A percentile compares a stretch with the other conserved stretches of the same genome.
These are phyloP conservation scores for Polyommatus iphigenia DNA, from an alignment of 2,888 invertebrate species.

Conservation along the genomic window DNA sequence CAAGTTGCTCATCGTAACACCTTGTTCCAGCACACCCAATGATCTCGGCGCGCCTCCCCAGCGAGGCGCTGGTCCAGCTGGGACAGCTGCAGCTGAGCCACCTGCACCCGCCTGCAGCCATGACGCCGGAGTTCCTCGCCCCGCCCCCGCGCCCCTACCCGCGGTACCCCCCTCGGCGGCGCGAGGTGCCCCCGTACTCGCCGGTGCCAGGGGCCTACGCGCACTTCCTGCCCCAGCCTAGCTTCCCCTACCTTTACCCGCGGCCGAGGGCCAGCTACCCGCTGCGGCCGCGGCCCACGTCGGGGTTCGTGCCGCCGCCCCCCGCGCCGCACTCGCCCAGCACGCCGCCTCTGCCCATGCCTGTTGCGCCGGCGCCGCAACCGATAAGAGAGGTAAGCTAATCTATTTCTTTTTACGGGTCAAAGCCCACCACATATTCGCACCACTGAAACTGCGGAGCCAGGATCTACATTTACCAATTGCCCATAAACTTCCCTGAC, in stretches of 20 bases:
- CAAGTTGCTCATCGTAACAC: background rate
- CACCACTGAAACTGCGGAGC: no score
- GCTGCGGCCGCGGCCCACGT: slow-evolving; percentile 64
- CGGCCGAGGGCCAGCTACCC: slow-evolving; percentile 53
- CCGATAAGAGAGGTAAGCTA: slow-evolving; percentile 64
- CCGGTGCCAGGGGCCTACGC: slow-evolving; percentile 66
- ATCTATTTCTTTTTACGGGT: background rate
- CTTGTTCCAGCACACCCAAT: slow-evolving; percentile 79
- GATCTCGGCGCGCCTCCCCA: slow-evolving; percentile 84
- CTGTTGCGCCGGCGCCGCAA: slow-evolving; percentile 60
- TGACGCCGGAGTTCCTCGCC: slow-evolving; percentile 83
- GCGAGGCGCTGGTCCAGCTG: slow-evolving; percentile 82
- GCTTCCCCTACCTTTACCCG: slow-evolving; percentile 66
- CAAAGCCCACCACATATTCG: no score
- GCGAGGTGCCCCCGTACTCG: slow-evolving; percentile 44
- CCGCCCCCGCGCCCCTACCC: slow-evolving; percentile 83
- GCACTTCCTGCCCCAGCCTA: slow-evolving; percentile 70
- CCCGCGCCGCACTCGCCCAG: slow-evolving; percentile 60
- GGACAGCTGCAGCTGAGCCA: slow-evolving; percentile 80
- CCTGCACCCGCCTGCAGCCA: slow-evolving; percentile 73
- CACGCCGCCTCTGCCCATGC: slow-evolving; percentile 64
- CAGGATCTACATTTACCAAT: no score
- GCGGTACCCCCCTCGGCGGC: slow-evolving; percentile 68
- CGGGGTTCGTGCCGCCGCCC: slow-evolving; percentile 70
- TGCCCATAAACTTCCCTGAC: no score